A percentile compares a stretch with the other conserved stretches of the same genome.
Conservation (phyloP, 2,797 vertebrate genomes). For the Uromys caudimaculatus region DNA sequence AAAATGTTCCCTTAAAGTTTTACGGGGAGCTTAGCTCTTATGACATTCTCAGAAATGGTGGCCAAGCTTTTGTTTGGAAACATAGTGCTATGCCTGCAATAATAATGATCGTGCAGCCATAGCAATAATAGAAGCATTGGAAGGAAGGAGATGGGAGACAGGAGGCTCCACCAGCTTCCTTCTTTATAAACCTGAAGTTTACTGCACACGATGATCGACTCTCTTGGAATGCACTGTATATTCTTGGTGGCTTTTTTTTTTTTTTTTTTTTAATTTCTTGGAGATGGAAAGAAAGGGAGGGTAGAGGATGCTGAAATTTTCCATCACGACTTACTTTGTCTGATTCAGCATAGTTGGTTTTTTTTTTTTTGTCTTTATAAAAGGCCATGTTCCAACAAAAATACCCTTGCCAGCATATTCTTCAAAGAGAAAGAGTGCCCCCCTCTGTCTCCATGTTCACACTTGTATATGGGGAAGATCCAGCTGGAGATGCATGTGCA, state of each 20-base stretch:
- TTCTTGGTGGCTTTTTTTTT: neutral
- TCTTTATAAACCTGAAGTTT: conserved; percentile 30
- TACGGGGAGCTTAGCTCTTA: conserved; percentile 68
- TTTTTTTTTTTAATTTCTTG: neutral
- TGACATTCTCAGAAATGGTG: conserved; percentile 66
- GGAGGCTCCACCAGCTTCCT: neutral
- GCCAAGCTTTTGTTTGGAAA: conserved; percentile 70
- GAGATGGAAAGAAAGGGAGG: conserved; percentile 34
- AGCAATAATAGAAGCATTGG: neutral
- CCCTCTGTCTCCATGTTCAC: neutral
- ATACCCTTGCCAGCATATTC: conserved; percentile 15
- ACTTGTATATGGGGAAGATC: neutral
- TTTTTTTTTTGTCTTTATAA: neutral
- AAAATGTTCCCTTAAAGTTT: conserved; percentile 73
- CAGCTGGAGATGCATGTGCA: neutral
- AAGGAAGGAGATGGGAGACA: neutral
- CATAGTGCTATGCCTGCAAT: neutral
- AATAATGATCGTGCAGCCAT: neutral
- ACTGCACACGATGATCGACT: neutral
- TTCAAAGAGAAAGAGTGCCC: conserved; percentile 58
- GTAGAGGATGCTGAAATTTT: conserved; percentile 58
- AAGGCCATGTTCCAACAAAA: conserved; percentile 50
- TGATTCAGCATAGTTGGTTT: conserved; percentile 25
- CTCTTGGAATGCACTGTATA: conserved; percentile 56
- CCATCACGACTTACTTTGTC: conserved; percentile 59